Conservation (phyloP, 2,888 invertebrate genomes). For the Eilema caniola region DNA sequence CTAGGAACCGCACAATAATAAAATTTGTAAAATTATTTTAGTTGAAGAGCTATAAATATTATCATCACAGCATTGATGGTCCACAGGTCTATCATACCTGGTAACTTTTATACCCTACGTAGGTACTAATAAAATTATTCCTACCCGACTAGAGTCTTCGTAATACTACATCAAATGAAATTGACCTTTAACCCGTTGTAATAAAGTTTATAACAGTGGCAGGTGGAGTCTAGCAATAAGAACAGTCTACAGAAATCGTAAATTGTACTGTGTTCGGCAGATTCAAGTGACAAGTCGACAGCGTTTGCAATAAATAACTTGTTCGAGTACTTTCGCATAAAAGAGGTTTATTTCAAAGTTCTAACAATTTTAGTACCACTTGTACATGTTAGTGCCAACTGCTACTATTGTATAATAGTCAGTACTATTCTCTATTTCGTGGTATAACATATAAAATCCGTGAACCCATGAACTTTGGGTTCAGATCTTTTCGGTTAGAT, state of each 20-base stretch:
- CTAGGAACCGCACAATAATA: not conserved
- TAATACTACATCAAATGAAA: slow-evolving; percentile 41
- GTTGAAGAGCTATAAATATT: not conserved
- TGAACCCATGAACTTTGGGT: no score
- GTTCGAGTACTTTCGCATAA: not conserved
- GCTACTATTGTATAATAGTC: not conserved
- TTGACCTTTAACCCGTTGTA: slow-evolving; percentile 51
- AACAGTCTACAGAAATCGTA: slow-evolving; percentile 54
- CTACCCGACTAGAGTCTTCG: slow-evolving; percentile 16
- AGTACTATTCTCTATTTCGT: not conserved
- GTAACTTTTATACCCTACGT: slow-evolving; percentile 33
- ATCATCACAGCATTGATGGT: not conserved
- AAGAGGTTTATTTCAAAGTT: not conserved
- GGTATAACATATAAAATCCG: not conserved
- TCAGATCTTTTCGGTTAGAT: no score
- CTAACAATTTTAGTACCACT: not conserved
- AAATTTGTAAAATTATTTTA: not conserved
- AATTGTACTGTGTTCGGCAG: slow-evolving; percentile 56
- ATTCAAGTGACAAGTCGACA: slow-evolving; percentile 15
- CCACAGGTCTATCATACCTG: slow-evolving; percentile 16
- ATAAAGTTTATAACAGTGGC: slow-evolving; percentile 56
- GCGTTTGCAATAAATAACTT: slow-evolving; percentile 15
- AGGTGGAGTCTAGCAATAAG: slow-evolving; percentile 55
- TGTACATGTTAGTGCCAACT: not conserved
- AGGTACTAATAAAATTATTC: slow-evolving; percentile 37